A percentile compares a stretch with the other conserved stretches of the same genome.
These are phyloP conservation scores for Botia almorhae DNA, from an alignment of 2,797 vertebrate genomes.

Conservation along the genomic window DNA sequence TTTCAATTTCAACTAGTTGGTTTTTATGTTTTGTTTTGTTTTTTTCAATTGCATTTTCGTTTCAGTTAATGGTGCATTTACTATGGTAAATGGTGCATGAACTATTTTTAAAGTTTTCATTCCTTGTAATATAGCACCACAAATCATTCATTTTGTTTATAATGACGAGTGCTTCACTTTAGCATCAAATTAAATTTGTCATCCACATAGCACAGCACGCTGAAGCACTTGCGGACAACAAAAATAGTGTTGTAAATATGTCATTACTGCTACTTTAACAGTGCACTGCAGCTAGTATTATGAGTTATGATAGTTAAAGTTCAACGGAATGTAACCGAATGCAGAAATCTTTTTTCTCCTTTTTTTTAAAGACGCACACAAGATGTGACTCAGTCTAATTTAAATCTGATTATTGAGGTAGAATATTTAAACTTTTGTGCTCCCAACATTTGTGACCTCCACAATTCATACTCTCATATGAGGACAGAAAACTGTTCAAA, in stretches of 20 bases:
- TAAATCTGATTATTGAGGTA: too few species aligned
- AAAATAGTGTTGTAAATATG: not conserved
- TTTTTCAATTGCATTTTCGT: too few species aligned
- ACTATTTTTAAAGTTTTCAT: constrained; percentile 10
- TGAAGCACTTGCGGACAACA: not conserved
- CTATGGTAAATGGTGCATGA: constrained; percentile 1
- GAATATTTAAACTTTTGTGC: too few species aligned
- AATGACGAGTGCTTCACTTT: not conserved
- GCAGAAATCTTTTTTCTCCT: too few species aligned
- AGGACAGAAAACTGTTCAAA: too few species aligned
- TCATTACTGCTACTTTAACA: not conserved
- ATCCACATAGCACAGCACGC: not conserved
- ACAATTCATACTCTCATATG: too few species aligned
- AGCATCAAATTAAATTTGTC: not conserved
- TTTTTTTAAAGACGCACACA: too few species aligned
- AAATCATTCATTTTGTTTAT: not conserved
- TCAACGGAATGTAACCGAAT: too few species aligned
- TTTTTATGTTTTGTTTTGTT: constrained; percentile 5
- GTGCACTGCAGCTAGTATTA: not conserved
- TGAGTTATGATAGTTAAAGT: not conserved
- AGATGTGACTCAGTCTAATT: too few species aligned
- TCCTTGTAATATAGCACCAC: too few species aligned
- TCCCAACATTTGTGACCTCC: too few species aligned
- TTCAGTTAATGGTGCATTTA: too few species aligned
- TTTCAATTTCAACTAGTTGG: not conserved